A percentile compares a stretch with the other conserved stretches of the same genome.
Conservation (phyloP, 2,888 invertebrate species). For the Hecatera dysodea region DNA sequence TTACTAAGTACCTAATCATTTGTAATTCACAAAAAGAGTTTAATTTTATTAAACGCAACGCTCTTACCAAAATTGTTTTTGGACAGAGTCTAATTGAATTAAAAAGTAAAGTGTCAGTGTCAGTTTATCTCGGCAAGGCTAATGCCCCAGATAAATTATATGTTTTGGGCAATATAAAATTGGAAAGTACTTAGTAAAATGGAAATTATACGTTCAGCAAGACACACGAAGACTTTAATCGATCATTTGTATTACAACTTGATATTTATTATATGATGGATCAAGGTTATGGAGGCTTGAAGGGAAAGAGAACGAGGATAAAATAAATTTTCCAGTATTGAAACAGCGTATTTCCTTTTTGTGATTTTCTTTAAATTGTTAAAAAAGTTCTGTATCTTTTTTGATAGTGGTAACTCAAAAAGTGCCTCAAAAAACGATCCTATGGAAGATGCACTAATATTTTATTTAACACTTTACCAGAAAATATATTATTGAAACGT, state of each 20-base stretch:
- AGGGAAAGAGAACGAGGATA: conserved; percentile 5
- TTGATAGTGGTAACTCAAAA: neutral
- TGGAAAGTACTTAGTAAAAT: conserved; percentile 72
- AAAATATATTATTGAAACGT: conserved; percentile 2
- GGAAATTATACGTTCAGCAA: conserved; percentile 80
- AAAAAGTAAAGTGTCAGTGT: conserved; percentile 75
- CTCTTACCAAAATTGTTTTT: conserved; percentile 42
- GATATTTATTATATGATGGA: conserved; percentile 76
- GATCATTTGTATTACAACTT: conserved; percentile 81
- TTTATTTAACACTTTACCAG: neutral
- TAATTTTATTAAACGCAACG: conserved; percentile 45
- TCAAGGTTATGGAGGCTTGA: conserved; percentile 1
- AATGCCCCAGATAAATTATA: conserved; percentile 63
- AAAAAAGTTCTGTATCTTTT: neutral
- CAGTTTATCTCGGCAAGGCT: conserved; percentile 63
- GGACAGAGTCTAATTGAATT: conserved; percentile 66
- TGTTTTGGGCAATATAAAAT: conserved; percentile 67
- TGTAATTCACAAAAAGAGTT: conserved; percentile 44
- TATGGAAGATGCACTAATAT: neutral
- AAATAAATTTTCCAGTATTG: conserved; percentile 12
- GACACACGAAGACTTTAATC: conserved; percentile 78
- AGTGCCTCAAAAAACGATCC: neutral
- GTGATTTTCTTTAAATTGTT: neutral
- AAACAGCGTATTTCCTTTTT: neutral
- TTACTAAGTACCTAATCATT: conserved; percentile 26